phyloP scores from a whole-genome alignment of 2,888 invertebrate genomes.

The Eurytoma californica region DNA sequence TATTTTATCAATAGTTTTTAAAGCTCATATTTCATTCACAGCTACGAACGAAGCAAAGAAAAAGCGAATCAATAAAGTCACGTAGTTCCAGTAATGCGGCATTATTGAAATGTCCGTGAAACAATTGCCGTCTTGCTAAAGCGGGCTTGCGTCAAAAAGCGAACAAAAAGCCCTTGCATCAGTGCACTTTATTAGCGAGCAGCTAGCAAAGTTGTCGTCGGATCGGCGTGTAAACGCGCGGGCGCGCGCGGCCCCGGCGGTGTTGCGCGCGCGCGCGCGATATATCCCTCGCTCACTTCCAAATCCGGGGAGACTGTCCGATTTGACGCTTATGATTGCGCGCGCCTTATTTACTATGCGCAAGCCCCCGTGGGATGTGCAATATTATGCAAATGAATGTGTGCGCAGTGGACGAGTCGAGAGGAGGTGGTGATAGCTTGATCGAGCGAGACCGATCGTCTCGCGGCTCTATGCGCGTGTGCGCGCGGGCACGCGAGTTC shows the following conservation, averaged over 20 bases:
- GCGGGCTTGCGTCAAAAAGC: not conserved
- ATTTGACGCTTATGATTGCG: slow-evolving; percentile 42
- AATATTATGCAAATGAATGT: slow-evolving; percentile 21
- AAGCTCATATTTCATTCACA: too few species aligned
- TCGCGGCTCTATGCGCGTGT: not conserved
- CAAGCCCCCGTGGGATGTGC: slow-evolving; percentile 24
- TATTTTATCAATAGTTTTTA: too few species aligned
- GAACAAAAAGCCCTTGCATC: slow-evolving; percentile 18
- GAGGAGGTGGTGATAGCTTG: slow-evolving; percentile 16
- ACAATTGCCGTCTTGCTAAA: too few species aligned
- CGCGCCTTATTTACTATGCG: slow-evolving; percentile 45
- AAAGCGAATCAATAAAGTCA: too few species aligned
- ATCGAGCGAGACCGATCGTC: slow-evolving; percentile 34
- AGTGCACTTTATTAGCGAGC: slow-evolving; percentile 5
- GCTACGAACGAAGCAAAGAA: too few species aligned
- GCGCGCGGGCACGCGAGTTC: not conserved
- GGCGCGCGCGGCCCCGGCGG: too few species aligned
- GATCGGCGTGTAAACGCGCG: not conserved
- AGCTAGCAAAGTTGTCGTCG: not conserved
- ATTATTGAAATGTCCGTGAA: too few species aligned
- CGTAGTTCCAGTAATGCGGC: too few species aligned
- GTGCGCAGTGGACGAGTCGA: slow-evolving; percentile 1
- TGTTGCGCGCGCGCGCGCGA: slow-evolving; percentile 10
- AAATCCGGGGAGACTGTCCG: slow-evolving; percentile 56
- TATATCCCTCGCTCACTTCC: slow-evolving; percentile 50